Evolutionary conservation across 2,888 invertebrate species (phyloP).

Genomic region (Stenodera caucasica): DNA sequence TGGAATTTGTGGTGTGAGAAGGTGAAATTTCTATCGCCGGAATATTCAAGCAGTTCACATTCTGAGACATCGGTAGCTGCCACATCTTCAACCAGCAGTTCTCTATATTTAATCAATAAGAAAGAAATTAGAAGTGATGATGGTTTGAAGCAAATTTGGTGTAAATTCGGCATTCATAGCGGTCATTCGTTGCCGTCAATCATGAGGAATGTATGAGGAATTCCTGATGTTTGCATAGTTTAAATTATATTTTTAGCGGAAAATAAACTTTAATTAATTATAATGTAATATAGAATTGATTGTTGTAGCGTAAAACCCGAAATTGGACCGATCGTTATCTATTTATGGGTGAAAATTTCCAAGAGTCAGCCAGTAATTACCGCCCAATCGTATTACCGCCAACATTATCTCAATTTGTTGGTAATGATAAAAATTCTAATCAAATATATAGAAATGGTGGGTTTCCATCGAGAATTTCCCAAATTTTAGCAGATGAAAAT

Average conservation of each 20-base stretch:
- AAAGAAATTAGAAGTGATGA: slow-evolving; percentile 44
- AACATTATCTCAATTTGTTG: slow-evolving; percentile 46
- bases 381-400: slow-evolving; percentile 49
- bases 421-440: no score
- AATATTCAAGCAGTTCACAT: slow-evolving; percentile 55
- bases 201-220: neutral
- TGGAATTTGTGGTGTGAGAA: slow-evolving; percentile 66
- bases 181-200: slow-evolving; percentile 26
- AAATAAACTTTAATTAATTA: no score
- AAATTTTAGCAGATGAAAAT: slow-evolving; percentile 50
- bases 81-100: slow-evolving; percentile 56
- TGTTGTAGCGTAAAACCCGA: slow-evolving; percentile 33
- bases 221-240: no score
- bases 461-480: no score
- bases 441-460: no score
- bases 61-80: slow-evolving; percentile 61
- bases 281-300: neutral
- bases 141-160: slow-evolving; percentile 51
- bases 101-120: slow-evolving; percentile 55
- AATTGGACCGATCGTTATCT: slow-evolving; percentile 62
- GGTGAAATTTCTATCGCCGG: slow-evolving; percentile 55
- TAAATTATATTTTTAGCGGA: neutral
- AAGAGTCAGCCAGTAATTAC: slow-evolving; percentile 51
- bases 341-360: slow-evolving; percentile 59
- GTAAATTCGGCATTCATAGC: slow-evolving; percentile 49